Base-by-base conservation (phyloP, 2,797 vertebrate species). In the Tachyglossus aculeatus region DNA sequence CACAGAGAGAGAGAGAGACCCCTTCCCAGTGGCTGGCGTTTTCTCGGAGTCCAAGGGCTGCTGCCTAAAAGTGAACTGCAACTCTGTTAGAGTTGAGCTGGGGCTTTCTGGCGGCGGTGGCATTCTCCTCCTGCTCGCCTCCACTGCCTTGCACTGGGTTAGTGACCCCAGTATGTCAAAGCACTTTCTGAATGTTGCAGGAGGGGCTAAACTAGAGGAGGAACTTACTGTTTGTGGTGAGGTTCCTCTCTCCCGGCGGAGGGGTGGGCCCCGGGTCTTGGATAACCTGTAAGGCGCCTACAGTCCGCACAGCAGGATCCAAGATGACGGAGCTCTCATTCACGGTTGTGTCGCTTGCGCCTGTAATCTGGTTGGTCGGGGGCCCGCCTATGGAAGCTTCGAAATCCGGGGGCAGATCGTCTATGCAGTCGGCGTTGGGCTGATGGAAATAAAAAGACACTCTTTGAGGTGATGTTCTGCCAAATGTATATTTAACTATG, bases 281-380 rank as follows among this genome's bases (percentile, higher is more conserved):
- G 62, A 95, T 88, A 59, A 95, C 91, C 43, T 95, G 95, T 29
- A 96, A 91, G 37, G 93, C 92, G 44, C 91, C 94, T 52, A 92
- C 86, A 1, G 74, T 86, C 65, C 94, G 90, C 9, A 92, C 93
- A 0, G 91, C 82, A 11, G 95, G 86, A 75, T 98, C 97, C 86
- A 97, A 81, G 24, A 92, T 95, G 85, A 96, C 93, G 0, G 96
- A 96, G 81, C 96, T 99, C 87, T 98, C 96, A 0, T 97, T 97
- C 41, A 97, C 90, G 0, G 96, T 98, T 18, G 93, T 91, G 44
- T 98, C 96, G 0, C 97, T 98, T 12, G 96, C 95, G 3, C 94
- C 96, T 0, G 96, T 98, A 89, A 97, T 94, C 80, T 93, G 91
- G 89, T 96, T 96, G 77, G 94, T 95, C 1, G 95, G 92, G 0